These are phyloP conservation scores for Amphipyra tragopoginis DNA, from an alignment of 2,888 invertebrate species.

Conservation along the genomic window DNA sequence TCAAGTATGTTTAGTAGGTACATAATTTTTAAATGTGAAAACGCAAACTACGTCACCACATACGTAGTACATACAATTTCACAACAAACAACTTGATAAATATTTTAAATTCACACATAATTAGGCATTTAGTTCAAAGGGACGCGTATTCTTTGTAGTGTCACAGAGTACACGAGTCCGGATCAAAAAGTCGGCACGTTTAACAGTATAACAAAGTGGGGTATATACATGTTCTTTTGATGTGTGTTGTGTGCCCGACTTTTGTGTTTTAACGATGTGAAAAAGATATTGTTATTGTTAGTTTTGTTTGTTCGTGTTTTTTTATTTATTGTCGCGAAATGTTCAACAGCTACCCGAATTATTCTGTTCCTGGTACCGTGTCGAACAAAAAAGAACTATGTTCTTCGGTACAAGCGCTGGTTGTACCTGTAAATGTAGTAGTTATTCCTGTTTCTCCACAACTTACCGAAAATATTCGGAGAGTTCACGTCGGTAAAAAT, in stretches of 20 bases:
- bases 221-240: slow-evolving; percentile 41
- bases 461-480: too few species aligned
- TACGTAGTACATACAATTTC: slow-evolving; percentile 5
- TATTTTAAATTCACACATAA: slow-evolving; percentile 41
- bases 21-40: too few species aligned
- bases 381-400: background rate
- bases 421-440: too few species aligned
- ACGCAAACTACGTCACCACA: background rate
- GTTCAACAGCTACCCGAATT: too few species aligned
- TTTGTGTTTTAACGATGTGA: slow-evolving; percentile 42
- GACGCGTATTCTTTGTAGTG: slow-evolving; percentile 30
- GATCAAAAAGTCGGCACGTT: slow-evolving; percentile 15
- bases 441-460: too few species aligned
- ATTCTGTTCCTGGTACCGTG: background rate
- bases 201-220: slow-evolving; percentile 15
- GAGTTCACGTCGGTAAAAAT: too few species aligned
- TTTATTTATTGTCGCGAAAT: background rate
- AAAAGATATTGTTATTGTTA: slow-evolving; percentile 31
- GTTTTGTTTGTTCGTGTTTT: slow-evolving; percentile 7
- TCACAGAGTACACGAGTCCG: slow-evolving; percentile 17
- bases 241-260: slow-evolving; percentile 22
- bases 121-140: slow-evolving; percentile 46
- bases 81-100: slow-evolving; percentile 15
- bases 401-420: too few species aligned
- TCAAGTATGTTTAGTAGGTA: too few species aligned